phyloP scores from a whole-genome alignment of 2,113 vertebrate species.

The Benitochromis conjunctus region DNA sequence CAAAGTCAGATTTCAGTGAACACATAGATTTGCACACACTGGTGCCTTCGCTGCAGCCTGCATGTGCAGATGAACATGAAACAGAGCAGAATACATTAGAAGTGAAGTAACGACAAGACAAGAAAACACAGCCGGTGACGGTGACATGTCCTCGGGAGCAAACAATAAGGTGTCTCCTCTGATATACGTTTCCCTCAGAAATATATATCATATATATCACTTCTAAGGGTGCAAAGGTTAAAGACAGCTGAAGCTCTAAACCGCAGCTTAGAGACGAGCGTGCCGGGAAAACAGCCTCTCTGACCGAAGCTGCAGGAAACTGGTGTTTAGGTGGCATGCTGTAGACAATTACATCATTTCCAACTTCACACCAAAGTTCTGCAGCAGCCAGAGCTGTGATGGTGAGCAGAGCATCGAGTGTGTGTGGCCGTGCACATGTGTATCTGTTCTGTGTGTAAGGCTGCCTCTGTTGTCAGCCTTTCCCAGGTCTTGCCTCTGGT shows the following conservation, averaged over 20 bases:
- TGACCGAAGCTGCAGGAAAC: neutral
- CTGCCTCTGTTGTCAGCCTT: conserved; percentile 52
- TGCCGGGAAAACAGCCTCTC: neutral
- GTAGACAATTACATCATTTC: neutral
- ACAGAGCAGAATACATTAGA: neutral
- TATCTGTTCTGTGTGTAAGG: neutral
- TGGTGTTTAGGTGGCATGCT: neutral
- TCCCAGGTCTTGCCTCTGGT: conserved; percentile 39
- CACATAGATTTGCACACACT: neutral
- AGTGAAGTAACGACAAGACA: neutral
- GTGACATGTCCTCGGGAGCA: neutral
- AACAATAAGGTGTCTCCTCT: neutral
- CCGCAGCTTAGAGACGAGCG: neutral
- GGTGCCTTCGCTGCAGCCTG: neutral
- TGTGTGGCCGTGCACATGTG: neutral
- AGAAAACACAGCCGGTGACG: neutral
- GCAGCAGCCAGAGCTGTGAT: neutral
- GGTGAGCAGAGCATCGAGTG: neutral
- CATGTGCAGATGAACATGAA: neutral
- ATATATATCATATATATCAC: neutral
- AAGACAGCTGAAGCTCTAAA: neutral
- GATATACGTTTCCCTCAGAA: neutral
- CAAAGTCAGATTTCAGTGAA: neutral
- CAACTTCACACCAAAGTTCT: neutral
- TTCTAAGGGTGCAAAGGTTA: neutral